These are phyloP conservation scores for Pitta sordida DNA, from an alignment of 2,113 vertebrate genomes.

Conservation along the genomic window DNA sequence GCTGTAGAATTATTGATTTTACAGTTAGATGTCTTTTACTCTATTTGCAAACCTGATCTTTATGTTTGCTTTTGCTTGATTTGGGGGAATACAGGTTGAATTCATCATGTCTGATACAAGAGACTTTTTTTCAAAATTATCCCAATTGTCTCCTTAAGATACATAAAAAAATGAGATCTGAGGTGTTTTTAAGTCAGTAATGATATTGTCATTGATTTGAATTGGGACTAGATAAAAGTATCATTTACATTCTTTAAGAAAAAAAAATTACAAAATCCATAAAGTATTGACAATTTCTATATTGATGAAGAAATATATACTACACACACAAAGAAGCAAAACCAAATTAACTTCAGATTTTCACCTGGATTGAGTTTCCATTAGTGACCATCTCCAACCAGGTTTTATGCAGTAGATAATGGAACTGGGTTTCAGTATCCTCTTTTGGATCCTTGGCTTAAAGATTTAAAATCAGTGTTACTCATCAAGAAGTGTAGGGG, in stretches of 20 bases:
- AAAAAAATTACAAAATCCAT: neutral
- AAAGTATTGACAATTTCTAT: neutral
- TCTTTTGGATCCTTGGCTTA: neutral
- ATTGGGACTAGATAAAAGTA: neutral
- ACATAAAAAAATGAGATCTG: neutral
- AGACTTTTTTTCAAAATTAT: neutral
- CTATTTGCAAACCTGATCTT: neutral
- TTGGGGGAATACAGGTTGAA: rapidly evolving
- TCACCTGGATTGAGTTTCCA: neutral
- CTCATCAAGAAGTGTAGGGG: neutral
- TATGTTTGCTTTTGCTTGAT: neutral
- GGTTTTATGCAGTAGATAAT: neutral
- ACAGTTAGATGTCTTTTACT: neutral
- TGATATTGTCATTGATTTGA: neutral
- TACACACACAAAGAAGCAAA: neutral
- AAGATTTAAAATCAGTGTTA: neutral
- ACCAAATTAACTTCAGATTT: neutral
- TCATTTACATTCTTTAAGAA: neutral
- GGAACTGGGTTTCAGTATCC: neutral
- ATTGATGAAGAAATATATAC: neutral
- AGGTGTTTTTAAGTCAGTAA: rapidly evolving
- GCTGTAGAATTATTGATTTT: neutral
- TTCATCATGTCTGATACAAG: neutral
- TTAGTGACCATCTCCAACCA: neutral
- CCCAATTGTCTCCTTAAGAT: neutral